Conservation (phyloP, 1,140 invertebrate species). For the Augochlora pura region DNA sequence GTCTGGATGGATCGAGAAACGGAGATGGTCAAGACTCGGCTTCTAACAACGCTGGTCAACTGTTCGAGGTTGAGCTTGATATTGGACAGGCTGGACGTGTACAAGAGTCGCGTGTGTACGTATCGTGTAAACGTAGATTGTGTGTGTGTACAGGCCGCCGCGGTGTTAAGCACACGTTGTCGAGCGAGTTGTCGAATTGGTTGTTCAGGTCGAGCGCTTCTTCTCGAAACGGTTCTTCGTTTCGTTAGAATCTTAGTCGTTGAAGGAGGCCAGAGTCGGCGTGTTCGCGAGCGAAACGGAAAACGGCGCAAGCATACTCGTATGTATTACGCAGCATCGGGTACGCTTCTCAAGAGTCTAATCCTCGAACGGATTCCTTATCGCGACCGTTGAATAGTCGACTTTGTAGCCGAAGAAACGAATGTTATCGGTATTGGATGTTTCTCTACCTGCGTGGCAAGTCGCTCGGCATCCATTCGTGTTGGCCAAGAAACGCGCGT, state of each 20-base stretch:
- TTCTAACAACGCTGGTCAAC: conserved; percentile 30
- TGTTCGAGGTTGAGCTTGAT: conserved; percentile 31
- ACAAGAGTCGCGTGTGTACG: conserved; percentile 15
- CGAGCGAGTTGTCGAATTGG: conserved; percentile 20
- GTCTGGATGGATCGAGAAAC: too few relatives aligned
- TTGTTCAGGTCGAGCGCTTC: background rate
- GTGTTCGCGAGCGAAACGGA: background rate
- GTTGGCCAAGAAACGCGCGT: background rate
- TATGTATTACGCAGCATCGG: too few relatives aligned
- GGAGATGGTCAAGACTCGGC: conserved; percentile 7
- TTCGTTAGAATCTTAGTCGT: background rate
- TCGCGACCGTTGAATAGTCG: background rate
- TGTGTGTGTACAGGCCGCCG: conserved; percentile 47
- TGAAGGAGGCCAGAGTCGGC: background rate
- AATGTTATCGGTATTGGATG: background rate
- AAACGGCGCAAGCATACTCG: too few relatives aligned
- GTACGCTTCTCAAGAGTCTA: too few relatives aligned
- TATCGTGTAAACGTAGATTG: conserved; percentile 46
- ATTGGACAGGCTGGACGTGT: conserved; percentile 15
- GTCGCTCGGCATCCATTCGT: background rate
- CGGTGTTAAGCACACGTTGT: conserved; percentile 45
- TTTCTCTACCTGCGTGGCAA: background rate
- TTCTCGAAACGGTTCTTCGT: conserved; percentile 8
- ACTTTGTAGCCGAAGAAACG: background rate
- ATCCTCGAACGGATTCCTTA: background rate